These are phyloP conservation scores for Siniperca chuatsi DNA, from an alignment of 2,113 vertebrate species.

Conservation along the genomic window DNA sequence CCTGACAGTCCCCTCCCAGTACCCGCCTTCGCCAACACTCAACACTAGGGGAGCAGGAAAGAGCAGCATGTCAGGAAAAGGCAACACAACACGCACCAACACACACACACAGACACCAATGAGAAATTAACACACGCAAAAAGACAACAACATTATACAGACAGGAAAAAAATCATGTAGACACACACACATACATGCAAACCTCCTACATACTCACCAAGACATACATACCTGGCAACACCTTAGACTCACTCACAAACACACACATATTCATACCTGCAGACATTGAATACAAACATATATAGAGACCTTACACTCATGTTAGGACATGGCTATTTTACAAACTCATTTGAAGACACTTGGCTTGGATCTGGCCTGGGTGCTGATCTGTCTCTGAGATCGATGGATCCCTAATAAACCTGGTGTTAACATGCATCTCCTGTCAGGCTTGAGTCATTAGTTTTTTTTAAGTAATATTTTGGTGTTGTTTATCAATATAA, in stretches of 20 bases:
- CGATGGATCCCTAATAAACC: background rate
- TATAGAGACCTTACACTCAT: conserved; percentile 74
- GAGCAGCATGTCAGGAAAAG: conserved; percentile 42
- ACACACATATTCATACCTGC: conserved; percentile 83
- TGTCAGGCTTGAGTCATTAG: background rate
- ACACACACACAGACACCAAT: conserved; percentile 24
- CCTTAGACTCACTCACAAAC: conserved; percentile 82
- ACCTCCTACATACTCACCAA: conserved; percentile 80
- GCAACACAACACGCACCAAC: conserved; percentile 9
- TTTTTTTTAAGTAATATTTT: background rate
- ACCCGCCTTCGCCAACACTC: conserved; percentile 93
- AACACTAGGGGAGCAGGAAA: conserved; percentile 82
- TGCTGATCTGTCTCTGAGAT: conserved; percentile 7
- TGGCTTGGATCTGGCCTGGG: conserved; percentile 15
- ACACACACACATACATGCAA: conserved; percentile 71
- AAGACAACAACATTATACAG: conserved; percentile 33
- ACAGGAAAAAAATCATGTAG: conserved; percentile 47
- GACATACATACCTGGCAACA: conserved; percentile 82
- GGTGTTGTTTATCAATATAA: background rate
- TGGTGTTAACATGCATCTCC: background rate
- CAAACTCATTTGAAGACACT: conserved; percentile 56
- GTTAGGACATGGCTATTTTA: conserved; percentile 44
- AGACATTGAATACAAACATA: conserved; percentile 82
- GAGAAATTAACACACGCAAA: conserved; percentile 52
- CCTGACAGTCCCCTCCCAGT: conserved; percentile 94